These are phyloP conservation scores for Carcinoscorpius rotundicauda DNA, from an alignment of 1,140 invertebrate species.

Conservation along the genomic window DNA sequence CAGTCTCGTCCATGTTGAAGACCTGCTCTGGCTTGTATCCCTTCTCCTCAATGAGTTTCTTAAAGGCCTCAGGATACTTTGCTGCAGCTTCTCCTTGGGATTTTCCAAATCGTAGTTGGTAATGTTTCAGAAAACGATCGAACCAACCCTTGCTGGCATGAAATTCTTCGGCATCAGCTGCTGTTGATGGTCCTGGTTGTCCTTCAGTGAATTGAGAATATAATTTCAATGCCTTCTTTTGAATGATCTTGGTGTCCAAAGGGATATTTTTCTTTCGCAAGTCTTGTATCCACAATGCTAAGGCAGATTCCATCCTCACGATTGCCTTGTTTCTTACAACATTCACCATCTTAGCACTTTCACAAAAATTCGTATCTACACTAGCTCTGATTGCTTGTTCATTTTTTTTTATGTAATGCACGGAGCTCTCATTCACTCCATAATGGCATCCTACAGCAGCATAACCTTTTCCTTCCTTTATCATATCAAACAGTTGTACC, in stretches of 20 bases:
- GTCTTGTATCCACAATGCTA: too few species aligned
- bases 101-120: slow-evolving; percentile 28
- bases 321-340: too few species aligned
- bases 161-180: too few species aligned
- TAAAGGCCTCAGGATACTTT: slow-evolving; percentile 20
- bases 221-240: too few species aligned
- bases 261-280: too few species aligned
- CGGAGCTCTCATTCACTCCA: slow-evolving; percentile 8
- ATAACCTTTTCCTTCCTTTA: slow-evolving; percentile 15
- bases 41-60: slow-evolving; percentile 29
- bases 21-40: slow-evolving; percentile 30
- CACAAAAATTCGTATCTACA: too few species aligned
- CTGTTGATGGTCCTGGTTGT: too few species aligned
- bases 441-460: slow-evolving; percentile 15
- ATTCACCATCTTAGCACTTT: too few species aligned
- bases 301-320: too few species aligned
- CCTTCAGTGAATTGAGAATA: too few species aligned
- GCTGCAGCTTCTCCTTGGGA: slow-evolving; percentile 29
- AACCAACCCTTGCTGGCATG: slow-evolving; percentile 32
- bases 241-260: too few species aligned
- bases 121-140: slow-evolving; percentile 29
- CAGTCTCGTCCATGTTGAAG: slow-evolving; percentile 25
- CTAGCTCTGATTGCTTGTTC: too few species aligned
- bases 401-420: slow-evolving; percentile 11
- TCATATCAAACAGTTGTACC: slow-evolving; percentile 18